These are phyloP conservation scores for Toxotes chatareus DNA, from an alignment of 2,113 vertebrate species.

Conservation along the genomic window DNA sequence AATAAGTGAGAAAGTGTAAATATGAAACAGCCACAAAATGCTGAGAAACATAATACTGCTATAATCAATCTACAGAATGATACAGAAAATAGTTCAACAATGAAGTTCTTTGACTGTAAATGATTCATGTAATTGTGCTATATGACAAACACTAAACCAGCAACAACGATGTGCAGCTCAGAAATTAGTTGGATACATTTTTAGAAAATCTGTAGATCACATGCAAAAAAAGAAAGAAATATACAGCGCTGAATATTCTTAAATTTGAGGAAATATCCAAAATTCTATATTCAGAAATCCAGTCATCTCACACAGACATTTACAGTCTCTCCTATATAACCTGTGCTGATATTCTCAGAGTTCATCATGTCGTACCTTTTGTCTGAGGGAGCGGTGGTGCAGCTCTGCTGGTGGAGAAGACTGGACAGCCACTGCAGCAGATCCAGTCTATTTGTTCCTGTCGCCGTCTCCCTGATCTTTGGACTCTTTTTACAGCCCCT, in stretches of 20 bases:
- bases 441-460: constrained; percentile 39
- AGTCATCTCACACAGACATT: not conserved
- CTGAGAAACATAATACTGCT: too few relatives aligned
- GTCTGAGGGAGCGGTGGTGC: not conserved
- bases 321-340: not conserved
- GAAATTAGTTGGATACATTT: too few relatives aligned
- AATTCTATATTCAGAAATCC: not conserved
- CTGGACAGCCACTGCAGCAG: constrained; percentile 22
- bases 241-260: not conserved
- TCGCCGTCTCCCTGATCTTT: constrained; percentile 47
- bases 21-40: not conserved
- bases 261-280: not conserved
- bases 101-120: not conserved
- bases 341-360: not conserved
- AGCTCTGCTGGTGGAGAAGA: constrained; percentile 47
- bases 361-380: constrained; percentile 15
- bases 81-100: not conserved
- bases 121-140: not conserved
- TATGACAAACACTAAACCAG: too few relatives aligned
- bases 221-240: not conserved
- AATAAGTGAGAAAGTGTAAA: not conserved
- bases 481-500: constrained; percentile 63
- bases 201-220: too few relatives aligned
- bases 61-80: not conserved
- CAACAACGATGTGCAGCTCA: too few relatives aligned